Conservation (phyloP, 1,140 invertebrate species). For the Ericerus pela region DNA sequence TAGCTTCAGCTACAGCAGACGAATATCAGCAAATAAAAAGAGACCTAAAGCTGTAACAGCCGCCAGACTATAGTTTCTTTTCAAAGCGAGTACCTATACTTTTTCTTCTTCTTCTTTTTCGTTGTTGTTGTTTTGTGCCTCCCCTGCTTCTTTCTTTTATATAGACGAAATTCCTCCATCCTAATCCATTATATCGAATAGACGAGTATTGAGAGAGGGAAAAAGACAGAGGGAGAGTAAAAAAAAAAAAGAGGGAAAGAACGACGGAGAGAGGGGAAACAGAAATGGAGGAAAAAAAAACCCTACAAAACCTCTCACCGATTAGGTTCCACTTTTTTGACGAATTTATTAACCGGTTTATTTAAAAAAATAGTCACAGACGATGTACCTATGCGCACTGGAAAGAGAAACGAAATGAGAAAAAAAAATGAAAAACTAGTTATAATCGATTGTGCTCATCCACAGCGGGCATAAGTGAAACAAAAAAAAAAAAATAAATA, state of each 20-base stretch:
- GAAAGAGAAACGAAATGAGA: neutral
- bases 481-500: too few species aligned
- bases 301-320: slow-evolving; percentile 3
- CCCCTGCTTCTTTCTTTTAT: neutral
- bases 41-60: slow-evolving; percentile 7
- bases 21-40: slow-evolving; percentile 11
- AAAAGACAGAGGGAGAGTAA: too few species aligned
- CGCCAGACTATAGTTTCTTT: slow-evolving; percentile 7
- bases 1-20: slow-evolving; percentile 4
- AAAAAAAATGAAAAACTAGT: neutral
- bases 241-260: too few species aligned
- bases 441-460: slow-evolving; percentile 6
- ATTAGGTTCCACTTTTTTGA: slow-evolving; percentile 10
- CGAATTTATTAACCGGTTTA: slow-evolving; percentile 11
- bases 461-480: slow-evolving; percentile 20
- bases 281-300: neutral
- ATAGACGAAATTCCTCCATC: slow-evolving; percentile 4
- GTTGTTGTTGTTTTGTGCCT: neutral
- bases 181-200: slow-evolving; percentile 11
- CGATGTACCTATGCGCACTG: slow-evolving; percentile 2
- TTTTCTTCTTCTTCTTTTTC: neutral
- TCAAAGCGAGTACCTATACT: neutral
- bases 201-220: too few species aligned
- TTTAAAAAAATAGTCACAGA: slow-evolving; percentile 6
- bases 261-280: too few species aligned